A percentile compares a stretch with the other conserved stretches of the same genome.
These are phyloP conservation scores for Ischnura elegans DNA, from an alignment of 2,888 invertebrate species.

Conservation along the genomic window DNA sequence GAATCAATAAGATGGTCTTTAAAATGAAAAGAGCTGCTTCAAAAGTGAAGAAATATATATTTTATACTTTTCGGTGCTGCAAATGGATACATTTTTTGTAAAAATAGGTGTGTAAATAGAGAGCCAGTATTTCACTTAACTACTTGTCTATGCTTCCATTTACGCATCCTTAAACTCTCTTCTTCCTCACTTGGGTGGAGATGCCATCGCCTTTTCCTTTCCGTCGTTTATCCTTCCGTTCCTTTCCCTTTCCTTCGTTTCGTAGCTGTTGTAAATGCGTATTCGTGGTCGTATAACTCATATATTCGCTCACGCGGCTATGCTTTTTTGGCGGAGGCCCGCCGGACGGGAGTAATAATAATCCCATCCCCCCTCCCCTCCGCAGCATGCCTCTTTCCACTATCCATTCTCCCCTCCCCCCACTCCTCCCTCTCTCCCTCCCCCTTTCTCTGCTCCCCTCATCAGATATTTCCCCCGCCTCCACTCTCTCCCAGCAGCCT, in stretches of 20 bases:
- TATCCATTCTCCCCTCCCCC: slow-evolving; percentile 8
- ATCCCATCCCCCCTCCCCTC: not conserved
- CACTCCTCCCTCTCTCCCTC: not conserved
- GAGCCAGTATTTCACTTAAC: too few species aligned
- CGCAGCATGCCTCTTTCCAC: not conserved
- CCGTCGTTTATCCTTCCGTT: too few species aligned
- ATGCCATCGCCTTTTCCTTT: too few species aligned
- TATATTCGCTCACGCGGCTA: not conserved
- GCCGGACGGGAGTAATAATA: not conserved
- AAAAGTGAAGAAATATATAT: too few species aligned
- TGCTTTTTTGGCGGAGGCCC: slow-evolving; percentile 9
- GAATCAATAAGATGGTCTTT: too few species aligned
- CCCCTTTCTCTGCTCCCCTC: not conserved
- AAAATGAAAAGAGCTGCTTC: too few species aligned
- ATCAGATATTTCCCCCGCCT: not conserved
- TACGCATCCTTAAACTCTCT: too few species aligned
- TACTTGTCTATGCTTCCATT: too few species aligned
- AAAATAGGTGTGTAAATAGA: too few species aligned
- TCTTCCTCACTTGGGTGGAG: too few species aligned
- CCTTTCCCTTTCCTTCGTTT: not conserved
- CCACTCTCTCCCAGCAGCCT: not conserved
- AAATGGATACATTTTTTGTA: too few species aligned
- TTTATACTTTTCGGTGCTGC: too few species aligned
- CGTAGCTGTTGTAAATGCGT: not conserved
- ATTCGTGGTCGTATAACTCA: not conserved